Evolutionary conservation across 2,888 invertebrate genomes (phyloP).

Genomic region (Prosapia bicincta): DNA sequence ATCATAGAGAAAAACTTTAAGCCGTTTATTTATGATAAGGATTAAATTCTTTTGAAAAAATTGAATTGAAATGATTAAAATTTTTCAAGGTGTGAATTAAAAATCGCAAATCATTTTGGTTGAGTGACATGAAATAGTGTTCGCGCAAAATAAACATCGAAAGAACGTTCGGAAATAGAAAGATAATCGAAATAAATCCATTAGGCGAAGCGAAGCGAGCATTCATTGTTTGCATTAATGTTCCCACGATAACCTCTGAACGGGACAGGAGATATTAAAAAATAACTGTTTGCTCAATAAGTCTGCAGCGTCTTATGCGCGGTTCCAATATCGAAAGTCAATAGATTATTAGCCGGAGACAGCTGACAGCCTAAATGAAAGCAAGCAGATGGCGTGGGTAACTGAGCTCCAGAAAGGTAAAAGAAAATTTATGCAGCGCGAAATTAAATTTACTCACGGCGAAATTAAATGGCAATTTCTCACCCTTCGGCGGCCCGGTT

Average conservation of each 20-base stretch:
- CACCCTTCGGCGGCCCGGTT: background rate
- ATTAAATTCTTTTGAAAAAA: no score
- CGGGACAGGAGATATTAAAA: background rate
- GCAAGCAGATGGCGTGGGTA: background rate
- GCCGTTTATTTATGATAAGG: no score
- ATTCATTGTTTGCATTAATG: background rate
- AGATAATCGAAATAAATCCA: no score
- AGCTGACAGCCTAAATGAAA: background rate
- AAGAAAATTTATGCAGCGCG: background rate
- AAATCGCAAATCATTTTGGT: no score
- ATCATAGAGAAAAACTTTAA: no score
- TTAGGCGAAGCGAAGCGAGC: no score
- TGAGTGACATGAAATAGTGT: no score
- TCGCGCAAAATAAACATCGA: no score
- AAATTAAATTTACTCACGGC: background rate
- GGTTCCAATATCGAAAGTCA: background rate
- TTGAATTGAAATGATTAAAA: no score
- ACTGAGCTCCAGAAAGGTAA: background rate
- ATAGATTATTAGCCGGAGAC: background rate
- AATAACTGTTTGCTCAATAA: background rate
- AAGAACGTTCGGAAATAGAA: no score
- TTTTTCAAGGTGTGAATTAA: no score
- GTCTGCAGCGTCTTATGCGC: background rate
- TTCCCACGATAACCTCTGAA: background rate
- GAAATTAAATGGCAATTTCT: background rate